A percentile compares a stretch with the other conserved stretches of the same genome.
Conservation (phyloP, 2,113 vertebrate genomes). For the Xyrauchen texanus region DNA sequence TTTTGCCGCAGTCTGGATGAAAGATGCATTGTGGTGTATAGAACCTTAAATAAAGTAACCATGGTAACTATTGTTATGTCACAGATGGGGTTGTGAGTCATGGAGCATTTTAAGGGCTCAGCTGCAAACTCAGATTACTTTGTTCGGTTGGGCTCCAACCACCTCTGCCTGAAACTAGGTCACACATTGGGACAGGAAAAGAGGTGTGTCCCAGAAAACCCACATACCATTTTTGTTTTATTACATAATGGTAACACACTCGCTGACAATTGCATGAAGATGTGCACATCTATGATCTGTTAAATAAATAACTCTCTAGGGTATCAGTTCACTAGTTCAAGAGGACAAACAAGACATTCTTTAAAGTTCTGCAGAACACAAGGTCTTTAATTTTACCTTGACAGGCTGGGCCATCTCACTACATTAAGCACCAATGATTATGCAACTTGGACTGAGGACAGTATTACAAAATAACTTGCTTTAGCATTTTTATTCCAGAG, state of each 20-base stretch:
- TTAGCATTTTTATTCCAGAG: background rate
- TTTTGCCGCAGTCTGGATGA: conserved; percentile 1
- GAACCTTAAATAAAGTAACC: background rate
- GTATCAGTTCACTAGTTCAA: conserved; percentile 52
- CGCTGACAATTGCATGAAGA: conserved; percentile 12
- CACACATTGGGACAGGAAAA: conserved; percentile 59
- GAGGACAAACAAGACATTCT: conserved; percentile 22
- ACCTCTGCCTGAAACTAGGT: conserved; percentile 62
- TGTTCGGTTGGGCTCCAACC: background rate
- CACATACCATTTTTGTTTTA: background rate
- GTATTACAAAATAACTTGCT: conserved; percentile 13
- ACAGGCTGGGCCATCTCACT: background rate
- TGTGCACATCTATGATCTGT: no score
- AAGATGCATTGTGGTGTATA: background rate
- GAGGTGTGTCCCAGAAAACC: conserved; percentile 52
- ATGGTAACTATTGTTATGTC: conserved; percentile 39
- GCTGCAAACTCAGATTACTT: conserved; percentile 34
- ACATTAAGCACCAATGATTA: conserved; percentile 17
- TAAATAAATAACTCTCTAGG: background rate
- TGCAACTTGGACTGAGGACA: background rate
- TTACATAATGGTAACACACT: conserved; percentile 63
- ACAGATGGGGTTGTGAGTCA: conserved; percentile 51
- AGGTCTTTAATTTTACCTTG: no score
- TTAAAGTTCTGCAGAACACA: background rate
- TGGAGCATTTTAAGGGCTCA: conserved; percentile 44